Base-by-base conservation (phyloP, 2,113 vertebrate species). In the Oreochromis tanganicae region DNA sequence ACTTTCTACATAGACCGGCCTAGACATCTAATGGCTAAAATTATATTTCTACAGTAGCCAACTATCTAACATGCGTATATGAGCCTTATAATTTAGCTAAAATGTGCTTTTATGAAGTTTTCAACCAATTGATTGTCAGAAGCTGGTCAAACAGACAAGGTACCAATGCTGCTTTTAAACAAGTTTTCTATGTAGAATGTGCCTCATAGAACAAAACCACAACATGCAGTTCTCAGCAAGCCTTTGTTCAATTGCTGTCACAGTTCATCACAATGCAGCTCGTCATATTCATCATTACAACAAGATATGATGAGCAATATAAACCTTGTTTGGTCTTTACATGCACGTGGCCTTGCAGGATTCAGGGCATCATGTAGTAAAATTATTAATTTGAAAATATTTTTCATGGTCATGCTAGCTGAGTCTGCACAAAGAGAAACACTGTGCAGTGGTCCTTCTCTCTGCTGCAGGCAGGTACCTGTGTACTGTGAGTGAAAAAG, bases 401-500 rank as follows among this genome's bases (percentile, higher is more conserved):
- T 52, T 75, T 52, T 52, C 46, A 78, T 0, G 46, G 17, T 34
- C 46, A 50, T 32, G 27, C 41, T 50, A 56, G 55, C 50, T 36
- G 38, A 85, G 12, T 66, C 27, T 12, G 68, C 14, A 48, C 12
- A 82, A 79, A 57, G 7, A 82, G 68, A 56, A 34, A n/a, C 27
- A 66, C 34, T 85, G 79, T 82, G 83, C 55, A n/a, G 56, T 4
- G 16, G 80, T 83, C 43, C 50, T 27, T 61, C 48, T 83, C 34
- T 29, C 82, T 36, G 87, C 90, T 84, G 52, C 66, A 73, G 88
- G 79, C 80, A 63, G 66, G 57, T 66, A 84, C 83, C 81, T 85
- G 82, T 87, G 32, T 79, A 80, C 66, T 34, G 46, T 16, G 66
- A 66, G 46, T 32, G 29, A n/a, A 46, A 75, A 87, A 79, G 80